phyloP scores from a whole-genome alignment of 2,888 invertebrate species.

The Zelleria hepariella region DNA sequence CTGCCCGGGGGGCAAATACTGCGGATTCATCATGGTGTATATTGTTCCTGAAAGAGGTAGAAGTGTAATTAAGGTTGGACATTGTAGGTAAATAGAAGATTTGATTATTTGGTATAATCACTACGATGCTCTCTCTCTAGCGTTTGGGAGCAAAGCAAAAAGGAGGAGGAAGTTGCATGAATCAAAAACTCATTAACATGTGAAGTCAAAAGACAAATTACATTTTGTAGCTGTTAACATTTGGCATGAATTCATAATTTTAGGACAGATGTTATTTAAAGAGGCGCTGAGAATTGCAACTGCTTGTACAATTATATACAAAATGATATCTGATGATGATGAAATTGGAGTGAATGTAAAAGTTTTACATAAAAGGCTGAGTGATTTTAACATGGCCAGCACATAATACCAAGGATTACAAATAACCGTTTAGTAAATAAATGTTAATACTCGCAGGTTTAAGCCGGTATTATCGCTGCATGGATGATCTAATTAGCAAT shows the following conservation, averaged over 20 bases:
- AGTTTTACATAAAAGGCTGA: too few relatives aligned
- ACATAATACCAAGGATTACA: background rate
- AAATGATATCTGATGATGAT: too few relatives aligned
- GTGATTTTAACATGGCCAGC: too few relatives aligned
- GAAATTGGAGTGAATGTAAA: too few relatives aligned
- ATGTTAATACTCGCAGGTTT: background rate
- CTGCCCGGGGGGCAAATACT: slow-evolving; percentile 59
- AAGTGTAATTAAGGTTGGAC: too few relatives aligned
- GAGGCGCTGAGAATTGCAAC: background rate
- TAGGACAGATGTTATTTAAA: background rate
- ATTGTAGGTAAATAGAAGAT: too few relatives aligned
- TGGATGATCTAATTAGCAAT: slow-evolving; percentile 1
- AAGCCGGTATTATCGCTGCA: background rate
- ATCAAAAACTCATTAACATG: background rate
- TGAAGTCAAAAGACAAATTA: background rate
- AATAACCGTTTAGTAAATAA: background rate
- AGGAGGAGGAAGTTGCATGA: background rate
- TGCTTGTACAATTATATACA: too few relatives aligned
- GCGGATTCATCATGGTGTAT: slow-evolving; percentile 62
- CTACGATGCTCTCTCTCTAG: too few relatives aligned
- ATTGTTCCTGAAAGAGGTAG: background rate
- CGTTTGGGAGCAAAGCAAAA: too few relatives aligned
- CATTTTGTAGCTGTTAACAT: background rate
- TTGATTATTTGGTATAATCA: too few relatives aligned
- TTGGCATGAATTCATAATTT: background rate